Percentiles rank a stretch among this genome's conserved stretches.
Conservation (phyloP, 2,113 vertebrate genomes). For the Semnopithecus entellus region DNA sequence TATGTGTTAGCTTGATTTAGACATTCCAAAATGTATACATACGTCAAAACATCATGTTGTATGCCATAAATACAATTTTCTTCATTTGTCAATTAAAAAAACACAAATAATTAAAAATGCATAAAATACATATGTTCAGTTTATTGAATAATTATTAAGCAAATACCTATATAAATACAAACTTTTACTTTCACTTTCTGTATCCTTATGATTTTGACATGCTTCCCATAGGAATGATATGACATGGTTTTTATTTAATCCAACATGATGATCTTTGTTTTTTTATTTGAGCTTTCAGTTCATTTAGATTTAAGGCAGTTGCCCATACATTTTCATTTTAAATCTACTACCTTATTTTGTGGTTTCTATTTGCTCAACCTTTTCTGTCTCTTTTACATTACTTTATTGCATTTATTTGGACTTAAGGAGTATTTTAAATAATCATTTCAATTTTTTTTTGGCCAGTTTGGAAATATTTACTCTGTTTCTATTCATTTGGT, state of each 20-base stretch:
- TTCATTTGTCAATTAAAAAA: not conserved
- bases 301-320: slow-evolving; percentile 2
- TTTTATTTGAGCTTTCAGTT: not conserved
- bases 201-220: not conserved
- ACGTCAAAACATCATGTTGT: not conserved
- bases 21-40: not conserved
- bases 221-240: not conserved
- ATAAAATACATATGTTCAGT: not conserved
- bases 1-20: not conserved
- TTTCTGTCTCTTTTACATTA: not conserved
- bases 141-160: slow-evolving; percentile 8
- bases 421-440: not conserved
- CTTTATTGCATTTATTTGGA: slow-evolving; percentile 10
- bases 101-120: not conserved
- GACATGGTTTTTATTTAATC: not conserved
- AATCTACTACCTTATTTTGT: slow-evolving; percentile 22
- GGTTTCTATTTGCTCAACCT: not conserved
- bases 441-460: not conserved
- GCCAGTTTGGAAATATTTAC: not conserved
- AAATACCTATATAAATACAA: not conserved
- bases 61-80: not conserved
- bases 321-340: not conserved
- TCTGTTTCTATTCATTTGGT: not conserved
- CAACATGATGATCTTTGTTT: not conserved
- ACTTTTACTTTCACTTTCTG: slow-evolving; percentile 22